Percentiles rank a stretch among this genome's conserved stretches.
phyloP scores from a whole-genome alignment of 2,888 invertebrate genomes.

The Hirtodrosophila cameraria region DNA sequence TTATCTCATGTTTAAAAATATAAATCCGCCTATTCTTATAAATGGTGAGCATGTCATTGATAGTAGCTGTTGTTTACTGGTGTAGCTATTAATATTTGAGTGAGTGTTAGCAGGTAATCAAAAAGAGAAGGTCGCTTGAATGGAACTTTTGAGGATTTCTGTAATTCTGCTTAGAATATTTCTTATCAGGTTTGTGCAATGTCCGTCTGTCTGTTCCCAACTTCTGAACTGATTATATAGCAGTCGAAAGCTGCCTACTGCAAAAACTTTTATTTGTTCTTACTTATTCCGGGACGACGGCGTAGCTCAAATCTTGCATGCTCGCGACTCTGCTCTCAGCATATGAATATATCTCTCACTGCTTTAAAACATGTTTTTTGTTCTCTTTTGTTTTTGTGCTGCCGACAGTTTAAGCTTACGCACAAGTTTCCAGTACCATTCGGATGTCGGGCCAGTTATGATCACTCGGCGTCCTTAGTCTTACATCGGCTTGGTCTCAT shows the following conservation, averaged over 20 bases:
- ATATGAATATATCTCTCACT: background rate
- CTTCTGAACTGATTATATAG: too few species aligned
- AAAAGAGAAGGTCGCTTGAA: too few species aligned
- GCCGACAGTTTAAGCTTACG: conserved; percentile 43
- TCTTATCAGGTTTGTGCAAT: too few species aligned
- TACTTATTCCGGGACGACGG: background rate
- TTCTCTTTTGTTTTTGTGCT: conserved; percentile 20
- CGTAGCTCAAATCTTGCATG: background rate
- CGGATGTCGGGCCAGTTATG: conserved; percentile 39
- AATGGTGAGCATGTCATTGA: too few species aligned
- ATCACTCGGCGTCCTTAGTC: conserved; percentile 19
- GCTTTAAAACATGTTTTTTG: conserved; percentile 47
- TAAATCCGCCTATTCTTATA: too few species aligned
- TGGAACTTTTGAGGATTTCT: background rate
- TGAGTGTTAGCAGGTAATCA: too few species aligned
- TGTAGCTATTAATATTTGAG: too few species aligned
- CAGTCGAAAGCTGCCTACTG: too few species aligned
- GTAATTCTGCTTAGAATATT: too few species aligned
- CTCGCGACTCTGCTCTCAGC: background rate
- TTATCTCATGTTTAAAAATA: too few species aligned
- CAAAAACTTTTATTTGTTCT: background rate
- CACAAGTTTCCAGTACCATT: conserved; percentile 39
- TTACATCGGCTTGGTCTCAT: conserved; percentile 15
- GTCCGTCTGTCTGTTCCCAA: too few species aligned
- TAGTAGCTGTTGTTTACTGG: too few species aligned